Base-by-base conservation (phyloP, 2,797 vertebrate genomes). In the Parauchenoglanis punctatus region DNA sequence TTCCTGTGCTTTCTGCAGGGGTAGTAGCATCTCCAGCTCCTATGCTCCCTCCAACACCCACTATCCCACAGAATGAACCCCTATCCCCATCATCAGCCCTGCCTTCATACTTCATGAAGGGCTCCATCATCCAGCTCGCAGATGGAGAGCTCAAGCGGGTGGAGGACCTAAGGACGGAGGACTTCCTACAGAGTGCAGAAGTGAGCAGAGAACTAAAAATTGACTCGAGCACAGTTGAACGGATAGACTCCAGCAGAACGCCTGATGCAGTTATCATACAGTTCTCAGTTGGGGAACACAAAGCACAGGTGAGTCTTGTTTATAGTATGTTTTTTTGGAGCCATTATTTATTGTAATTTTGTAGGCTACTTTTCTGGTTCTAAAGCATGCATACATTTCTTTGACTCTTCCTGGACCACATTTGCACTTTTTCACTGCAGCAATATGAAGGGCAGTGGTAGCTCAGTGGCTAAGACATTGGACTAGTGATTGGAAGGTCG, bases 171-270 rank as follows among this genome's bases (percentile, higher is more conserved):
- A 98, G 98, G 94, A 99, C 98, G 0, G 99, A 99, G 92, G 99
- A 99, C 95, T 99, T 99, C 95, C 98, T 99, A 87, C 98, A 99
- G 95, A 99, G 99, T 0, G 98, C 99, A 0, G 99, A 99, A 93
- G 97, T 99, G 35, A 99, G 99, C 96, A 97, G 93, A 0, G 98
- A 99, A 92, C 96, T 99, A 92, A 99, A 99, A 95, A 99, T 99
- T 61, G 99, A 99, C 96, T 98, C 96, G 89, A 99, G 98, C 96
- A 99, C 99, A 0, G 98, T 99, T 88, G 98, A 99, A 93, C 95
- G 98, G 86, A 98, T 99, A 12, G 98, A 98, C 86, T 96, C 95
- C 77, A 97, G 98, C 92, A 97, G 96, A 92, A 97, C 94, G 88
- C 97, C 97, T 0, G 97, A 98, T 86, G 97, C 97, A 59, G 98